phyloP scores from a whole-genome alignment of 2,113 vertebrate species.

The Aptenodytes forsteri region DNA sequence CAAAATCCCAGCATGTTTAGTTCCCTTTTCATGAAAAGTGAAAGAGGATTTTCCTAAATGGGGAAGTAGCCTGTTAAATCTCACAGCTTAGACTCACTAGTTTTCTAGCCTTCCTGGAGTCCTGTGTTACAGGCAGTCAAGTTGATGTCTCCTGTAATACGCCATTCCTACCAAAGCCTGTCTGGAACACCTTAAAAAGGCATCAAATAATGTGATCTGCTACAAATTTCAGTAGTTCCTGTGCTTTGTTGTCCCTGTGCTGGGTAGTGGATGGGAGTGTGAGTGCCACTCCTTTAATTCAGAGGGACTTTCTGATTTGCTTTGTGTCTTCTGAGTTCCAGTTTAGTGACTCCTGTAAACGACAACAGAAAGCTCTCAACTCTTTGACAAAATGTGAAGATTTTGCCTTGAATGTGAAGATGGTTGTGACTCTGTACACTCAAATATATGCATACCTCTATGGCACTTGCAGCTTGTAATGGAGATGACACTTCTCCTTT shows the following conservation, averaged over 20 bases:
- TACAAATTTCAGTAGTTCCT: background rate
- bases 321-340: background rate
- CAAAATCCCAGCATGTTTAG: background rate
- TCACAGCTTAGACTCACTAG: background rate
- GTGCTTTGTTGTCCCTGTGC: background rate
- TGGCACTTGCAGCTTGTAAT: background rate
- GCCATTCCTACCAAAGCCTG: background rate
- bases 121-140: background rate
- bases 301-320: background rate
- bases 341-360: background rate
- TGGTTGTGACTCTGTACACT: background rate
- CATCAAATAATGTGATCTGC: background rate
- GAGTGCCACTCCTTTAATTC: background rate
- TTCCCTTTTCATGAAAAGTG: background rate
- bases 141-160: background rate
- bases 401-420: background rate
- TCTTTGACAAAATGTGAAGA: background rate
- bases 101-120: background rate
- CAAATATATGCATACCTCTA: background rate
- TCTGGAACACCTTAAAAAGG: background rate
- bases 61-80: background rate
- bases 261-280: background rate
- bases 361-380: background rate
- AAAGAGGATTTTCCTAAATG: background rate
- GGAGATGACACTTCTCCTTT: background rate